Evolutionary conservation across 2,113 vertebrate species (phyloP), one percentile per base, ranked within the genome.

Genomic region (Ardeotis arabs): DNA sequence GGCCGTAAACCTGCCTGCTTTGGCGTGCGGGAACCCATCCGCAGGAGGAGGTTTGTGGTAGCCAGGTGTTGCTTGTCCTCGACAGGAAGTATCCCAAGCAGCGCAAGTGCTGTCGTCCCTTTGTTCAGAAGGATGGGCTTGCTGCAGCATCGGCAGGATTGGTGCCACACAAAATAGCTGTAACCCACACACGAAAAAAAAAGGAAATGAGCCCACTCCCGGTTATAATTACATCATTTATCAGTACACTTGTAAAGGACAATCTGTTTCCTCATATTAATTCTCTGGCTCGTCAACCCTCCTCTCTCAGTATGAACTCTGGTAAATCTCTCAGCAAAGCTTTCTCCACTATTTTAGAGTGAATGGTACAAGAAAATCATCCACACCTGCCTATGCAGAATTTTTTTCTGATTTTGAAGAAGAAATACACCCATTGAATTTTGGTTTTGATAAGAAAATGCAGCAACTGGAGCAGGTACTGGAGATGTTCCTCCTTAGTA

Each of bases 181-280:
- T 92, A 93, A 84, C 44, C 31, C 69, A 68, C 84, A 49, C 66
- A 35, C 16, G 2, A 33, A 45, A 60, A 31, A 39, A 60, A 58
- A 67, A 41, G 60, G 76, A 90, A 90, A 78, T 14, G 66, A 93
- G 76, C 88, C 90, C 64, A 67, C 59, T 96, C 63, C 41, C 3
- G 2, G 33, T 90, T 93, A 88, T 93, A 89, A 81, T 86, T 84
- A 35, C 76, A 86, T 96, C 79, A 94, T 72, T 52, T 94, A 76
- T 92, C 83, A 70, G 67, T 68, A 70, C 44, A 8, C 73, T 96
- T 90, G 52, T 52, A 58, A 84, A 86, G 73, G 83, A 86, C 93
- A 75, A 29, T 78, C 91, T 96, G 83, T 93, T 92, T 93, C 92
- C 64, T 94, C 0, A 0, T 88, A 68, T 52, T 69, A 90, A 70